A percentile compares a stretch with the other conserved stretches of the same genome.
Evolutionary conservation across 2,888 invertebrate species (phyloP).

Genomic region (Lasioglossum vierecki): DNA sequence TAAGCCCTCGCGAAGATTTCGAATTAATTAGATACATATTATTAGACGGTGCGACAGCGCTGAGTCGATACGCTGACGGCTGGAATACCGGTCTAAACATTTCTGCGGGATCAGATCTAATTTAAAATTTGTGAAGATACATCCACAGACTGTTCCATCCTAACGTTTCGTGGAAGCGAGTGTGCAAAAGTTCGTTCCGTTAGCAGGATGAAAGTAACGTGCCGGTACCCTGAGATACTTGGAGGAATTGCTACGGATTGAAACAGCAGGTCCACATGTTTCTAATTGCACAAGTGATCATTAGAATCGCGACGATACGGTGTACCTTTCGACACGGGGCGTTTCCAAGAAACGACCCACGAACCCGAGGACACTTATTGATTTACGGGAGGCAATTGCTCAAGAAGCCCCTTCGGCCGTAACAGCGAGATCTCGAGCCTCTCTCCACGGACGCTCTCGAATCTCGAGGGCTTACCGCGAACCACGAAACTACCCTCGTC

Average conservation of each 20-base stretch:
- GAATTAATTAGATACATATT: neutral
- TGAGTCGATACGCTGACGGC: too few relatives aligned
- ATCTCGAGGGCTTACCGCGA: constrained; percentile 48
- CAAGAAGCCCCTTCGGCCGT: constrained; percentile 55
- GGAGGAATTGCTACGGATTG: too few relatives aligned
- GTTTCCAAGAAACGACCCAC: constrained; percentile 44
- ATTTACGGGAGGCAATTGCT: constrained; percentile 69
- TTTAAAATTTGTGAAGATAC: neutral
- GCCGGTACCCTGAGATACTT: too few relatives aligned
- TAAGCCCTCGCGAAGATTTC: neutral
- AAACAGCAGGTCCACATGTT: neutral
- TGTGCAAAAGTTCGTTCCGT: neutral
- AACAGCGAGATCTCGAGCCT: constrained; percentile 60
- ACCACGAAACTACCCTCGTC: constrained; percentile 35
- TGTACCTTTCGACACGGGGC: constrained; percentile 32
- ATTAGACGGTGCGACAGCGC: neutral
- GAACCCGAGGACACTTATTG: constrained; percentile 67
- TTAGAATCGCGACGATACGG: constrained; percentile 3
- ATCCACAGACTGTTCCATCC: neutral
- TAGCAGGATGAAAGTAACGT: too few relatives aligned
- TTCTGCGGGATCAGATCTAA: neutral
- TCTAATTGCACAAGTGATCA: neutral
- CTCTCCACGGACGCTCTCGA: constrained; percentile 52
- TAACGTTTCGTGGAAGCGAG: constrained; percentile 16
- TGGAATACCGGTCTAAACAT: neutral